Conservation (phyloP, 2,113 vertebrate species). For the Verasper variegatus region DNA sequence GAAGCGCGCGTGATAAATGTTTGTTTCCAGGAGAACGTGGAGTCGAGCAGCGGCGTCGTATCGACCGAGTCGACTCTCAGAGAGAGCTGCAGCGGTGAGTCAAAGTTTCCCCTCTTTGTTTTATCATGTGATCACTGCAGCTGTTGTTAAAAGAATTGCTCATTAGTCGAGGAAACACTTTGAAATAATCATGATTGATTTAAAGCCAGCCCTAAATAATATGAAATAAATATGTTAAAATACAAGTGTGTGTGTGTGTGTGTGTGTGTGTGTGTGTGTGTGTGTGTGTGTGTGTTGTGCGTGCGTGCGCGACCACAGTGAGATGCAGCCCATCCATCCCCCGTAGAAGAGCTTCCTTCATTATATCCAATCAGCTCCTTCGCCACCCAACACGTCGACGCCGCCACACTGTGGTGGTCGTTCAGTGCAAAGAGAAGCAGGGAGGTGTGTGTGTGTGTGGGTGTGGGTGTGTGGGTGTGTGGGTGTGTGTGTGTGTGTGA, state of each 20-base stretch:
- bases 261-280: not conserved
- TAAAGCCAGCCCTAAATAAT: too few species aligned
- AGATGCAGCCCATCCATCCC: not conserved
- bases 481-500: not conserved
- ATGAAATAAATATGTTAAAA: too few species aligned
- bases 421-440: conserved; percentile 58
- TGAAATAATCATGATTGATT: too few species aligned
- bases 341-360: conserved; percentile 39
- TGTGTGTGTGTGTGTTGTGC: conserved; percentile 7
- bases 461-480: conserved; percentile 57
- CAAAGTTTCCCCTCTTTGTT: not conserved
- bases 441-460: conserved; percentile 75
- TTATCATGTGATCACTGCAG: not conserved
- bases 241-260: too few species aligned
- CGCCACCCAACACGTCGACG: conserved; percentile 27
- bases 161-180: not conserved
- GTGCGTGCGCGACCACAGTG: conserved; percentile 35
- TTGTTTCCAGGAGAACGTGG: not conserved
- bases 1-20: not conserved
- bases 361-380: conserved; percentile 36
- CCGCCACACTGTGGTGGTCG: conserved; percentile 54
- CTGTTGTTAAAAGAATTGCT: not conserved
- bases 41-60: not conserved
- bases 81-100: conserved; percentile 11
- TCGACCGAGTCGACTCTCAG: not conserved